Base-by-base conservation (phyloP, 2,797 vertebrate genomes). In the Pseudopleuronectes americanus region DNA sequence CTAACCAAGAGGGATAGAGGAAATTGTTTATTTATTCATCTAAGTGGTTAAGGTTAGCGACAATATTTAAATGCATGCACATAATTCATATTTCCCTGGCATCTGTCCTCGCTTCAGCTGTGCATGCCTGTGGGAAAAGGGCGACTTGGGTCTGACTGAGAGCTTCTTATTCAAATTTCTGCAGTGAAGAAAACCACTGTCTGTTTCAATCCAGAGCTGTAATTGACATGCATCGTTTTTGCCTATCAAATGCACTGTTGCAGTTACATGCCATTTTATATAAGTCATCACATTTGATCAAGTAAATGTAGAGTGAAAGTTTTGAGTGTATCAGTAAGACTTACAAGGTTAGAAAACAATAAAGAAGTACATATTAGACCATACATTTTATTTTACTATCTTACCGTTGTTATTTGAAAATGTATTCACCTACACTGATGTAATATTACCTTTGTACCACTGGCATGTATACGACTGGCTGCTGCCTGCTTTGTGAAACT, bases 31-130 rank as follows among this genome's bases (percentile, higher is more conserved):
- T 78, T 68, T 68, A 62, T 76, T 68, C 28, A 73, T 83, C 75
- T 74, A 72, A 53, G 16, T 62, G 54, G 47, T 57, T 61, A 57
- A 58, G 26, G 64, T 66, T 65, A 57, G 47, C 48, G 54, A 62
- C 31, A 66, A 26, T 67, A 52, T 65, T 70, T 72, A 59, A 57
- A 70, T 81, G 64, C 53, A 73, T 80, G 67, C 52, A 76, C 60
- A 82, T 81, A 64, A 77, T 81, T 87, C 41, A 77, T 70, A 71
- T 80, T 60, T 45, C 67, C 55, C 38, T 69, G 57, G 43, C 58
- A 53, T 33, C 54, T 48, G 31, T 74, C 54, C 14, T 59, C 75
- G 62, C 12, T 10, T 21, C 51, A 54, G 43, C 48, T 47, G 21
- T 49, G 36, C 12, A 23, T 68, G 54, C 59, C 43, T 68, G 54